A percentile compares a stretch with the other conserved stretches of the same genome.
These are phyloP conservation scores for Aldabrachelys gigantea DNA, from an alignment of 2,113 vertebrate genomes.

Conservation along the genomic window DNA sequence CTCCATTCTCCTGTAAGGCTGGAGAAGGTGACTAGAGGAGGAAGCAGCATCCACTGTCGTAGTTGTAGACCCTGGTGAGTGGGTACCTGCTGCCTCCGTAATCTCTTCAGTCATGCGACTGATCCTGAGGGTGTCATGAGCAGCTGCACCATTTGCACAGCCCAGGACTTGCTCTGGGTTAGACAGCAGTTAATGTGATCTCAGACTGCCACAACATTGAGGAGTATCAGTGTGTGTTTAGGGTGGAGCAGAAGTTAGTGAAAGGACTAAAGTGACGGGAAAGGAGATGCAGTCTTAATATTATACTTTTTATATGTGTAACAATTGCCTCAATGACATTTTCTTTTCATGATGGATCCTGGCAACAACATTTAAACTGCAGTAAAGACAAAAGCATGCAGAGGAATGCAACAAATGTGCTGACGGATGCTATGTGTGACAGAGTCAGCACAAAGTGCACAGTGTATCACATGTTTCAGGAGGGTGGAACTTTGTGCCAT, in stretches of 20 bases:
- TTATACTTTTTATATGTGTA: not conserved
- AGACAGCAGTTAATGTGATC: not conserved
- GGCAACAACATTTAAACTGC: fast-evolving
- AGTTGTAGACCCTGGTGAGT: not conserved
- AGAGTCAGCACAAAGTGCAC: not conserved
- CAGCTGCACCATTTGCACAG: not conserved
- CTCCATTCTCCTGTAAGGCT: not conserved
- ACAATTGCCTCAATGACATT: fast-evolving
- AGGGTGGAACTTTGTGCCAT: not conserved
- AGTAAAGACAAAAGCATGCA: not conserved
- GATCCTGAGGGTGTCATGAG: fast-evolving
- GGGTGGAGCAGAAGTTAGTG: too few species aligned
- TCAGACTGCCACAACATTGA: not conserved
- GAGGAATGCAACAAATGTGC: not conserved
- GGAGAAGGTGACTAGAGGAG: not conserved
- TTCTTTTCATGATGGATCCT: not conserved
- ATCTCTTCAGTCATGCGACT: not conserved
- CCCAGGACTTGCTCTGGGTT: not conserved
- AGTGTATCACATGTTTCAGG: not conserved
- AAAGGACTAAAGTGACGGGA: not conserved
- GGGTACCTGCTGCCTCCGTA: not conserved
- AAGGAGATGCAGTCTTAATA: not conserved
- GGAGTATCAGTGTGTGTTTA: fast-evolving
- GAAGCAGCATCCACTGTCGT: not conserved
- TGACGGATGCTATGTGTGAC: not conserved